Evolutionary conservation across 2,113 vertebrate genomes (phyloP).

Genomic region (Orcinus orca): DNA sequence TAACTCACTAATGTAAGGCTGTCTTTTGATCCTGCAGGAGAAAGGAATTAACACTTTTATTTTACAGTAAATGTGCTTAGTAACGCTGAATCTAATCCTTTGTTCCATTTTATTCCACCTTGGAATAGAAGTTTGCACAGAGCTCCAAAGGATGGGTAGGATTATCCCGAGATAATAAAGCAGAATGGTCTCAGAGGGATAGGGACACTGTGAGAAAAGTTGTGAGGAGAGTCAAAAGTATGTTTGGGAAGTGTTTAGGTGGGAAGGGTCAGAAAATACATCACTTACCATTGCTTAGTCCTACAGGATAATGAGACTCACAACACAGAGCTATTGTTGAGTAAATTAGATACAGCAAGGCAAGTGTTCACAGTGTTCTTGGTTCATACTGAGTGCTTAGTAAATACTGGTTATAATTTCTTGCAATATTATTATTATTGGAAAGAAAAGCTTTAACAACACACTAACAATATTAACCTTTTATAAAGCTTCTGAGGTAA

Average conservation of each 20-base stretch:
- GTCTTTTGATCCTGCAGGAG: conserved; percentile 46
- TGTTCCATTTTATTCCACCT: neutral
- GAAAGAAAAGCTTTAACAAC: neutral
- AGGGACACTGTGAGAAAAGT: neutral
- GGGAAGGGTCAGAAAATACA: neutral
- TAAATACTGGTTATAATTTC: neutral
- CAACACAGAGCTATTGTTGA: neutral
- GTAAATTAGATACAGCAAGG: neutral
- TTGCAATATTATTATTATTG: neutral
- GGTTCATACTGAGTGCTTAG: neutral
- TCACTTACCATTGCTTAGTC: neutral
- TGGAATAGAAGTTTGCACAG: neutral
- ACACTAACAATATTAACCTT: neutral
- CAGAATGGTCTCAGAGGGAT: neutral
- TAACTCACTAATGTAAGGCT: conserved; percentile 45
- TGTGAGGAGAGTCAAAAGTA: neutral
- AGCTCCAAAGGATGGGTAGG: neutral
- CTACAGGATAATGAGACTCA: neutral
- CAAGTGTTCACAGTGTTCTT: neutral
- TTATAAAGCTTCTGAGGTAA: neutral
- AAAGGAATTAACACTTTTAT: conserved; percentile 55
- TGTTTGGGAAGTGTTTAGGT: neutral
- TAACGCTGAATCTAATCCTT: neutral
- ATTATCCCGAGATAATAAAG: neutral
- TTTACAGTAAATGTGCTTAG: conserved; percentile 19